phyloP scores from a whole-genome alignment of 2,113 vertebrate genomes.

The Albula goreensis region DNA sequence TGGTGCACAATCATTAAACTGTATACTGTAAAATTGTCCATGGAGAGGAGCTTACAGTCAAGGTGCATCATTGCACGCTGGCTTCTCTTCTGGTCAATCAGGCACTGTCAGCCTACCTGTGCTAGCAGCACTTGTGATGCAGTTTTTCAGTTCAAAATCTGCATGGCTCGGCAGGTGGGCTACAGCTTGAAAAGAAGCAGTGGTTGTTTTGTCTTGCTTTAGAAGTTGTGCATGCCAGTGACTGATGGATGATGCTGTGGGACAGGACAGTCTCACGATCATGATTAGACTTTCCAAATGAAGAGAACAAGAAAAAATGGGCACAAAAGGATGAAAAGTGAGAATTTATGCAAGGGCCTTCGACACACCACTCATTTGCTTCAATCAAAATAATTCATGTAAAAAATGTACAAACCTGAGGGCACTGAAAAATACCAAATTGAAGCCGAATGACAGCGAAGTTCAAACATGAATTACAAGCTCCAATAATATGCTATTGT shows the following conservation, averaged over 20 bases:
- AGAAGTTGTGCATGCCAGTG: neutral
- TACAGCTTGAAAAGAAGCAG: neutral
- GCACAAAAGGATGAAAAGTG: too few species aligned
- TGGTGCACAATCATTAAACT: neutral
- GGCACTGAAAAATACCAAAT: conserved; percentile 14
- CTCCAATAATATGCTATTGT: conserved; percentile 55
- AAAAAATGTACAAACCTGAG: neutral
- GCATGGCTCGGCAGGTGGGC: neutral
- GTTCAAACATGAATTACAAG: conserved; percentile 43
- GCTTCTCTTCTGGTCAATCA: neutral
- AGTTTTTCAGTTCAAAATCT: too few species aligned
- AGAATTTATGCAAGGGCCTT: neutral
- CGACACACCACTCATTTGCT: conserved; percentile 5
- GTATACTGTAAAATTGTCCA: neutral
- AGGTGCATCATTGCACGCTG: neutral
- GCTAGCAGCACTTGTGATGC: neutral
- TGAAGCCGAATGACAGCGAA: neutral
- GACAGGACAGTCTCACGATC: neutral
- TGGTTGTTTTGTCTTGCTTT: neutral
- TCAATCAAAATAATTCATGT: neutral
- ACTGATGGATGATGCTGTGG: neutral
- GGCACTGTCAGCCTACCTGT: neutral
- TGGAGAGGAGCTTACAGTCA: neutral
- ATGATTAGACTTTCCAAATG: neutral
- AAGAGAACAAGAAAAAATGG: neutral